Conservation (phyloP, 2,113 vertebrate genomes). For the Connochaetes taurinus region DNA sequence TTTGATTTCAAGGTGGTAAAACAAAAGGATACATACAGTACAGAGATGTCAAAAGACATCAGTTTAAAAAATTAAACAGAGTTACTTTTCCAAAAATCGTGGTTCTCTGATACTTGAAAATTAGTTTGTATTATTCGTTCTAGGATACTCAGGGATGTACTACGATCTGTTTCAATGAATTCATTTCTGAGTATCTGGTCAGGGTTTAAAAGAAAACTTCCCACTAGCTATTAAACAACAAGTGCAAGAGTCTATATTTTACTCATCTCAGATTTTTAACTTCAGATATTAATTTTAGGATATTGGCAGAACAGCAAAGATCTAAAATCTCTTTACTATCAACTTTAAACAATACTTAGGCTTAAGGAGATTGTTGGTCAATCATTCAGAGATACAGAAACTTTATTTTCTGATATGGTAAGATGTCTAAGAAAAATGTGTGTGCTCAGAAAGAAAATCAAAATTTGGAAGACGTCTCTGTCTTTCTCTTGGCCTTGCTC, state of each 20-base stretch:
- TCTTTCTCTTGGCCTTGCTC: not conserved
- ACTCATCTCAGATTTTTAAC: not conserved
- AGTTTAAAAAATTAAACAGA: slow-evolving; percentile 1
- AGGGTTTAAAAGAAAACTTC: not conserved
- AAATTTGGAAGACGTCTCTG: not conserved
- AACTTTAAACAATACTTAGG: not conserved
- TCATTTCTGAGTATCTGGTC: not conserved
- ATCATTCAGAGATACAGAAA: not conserved
- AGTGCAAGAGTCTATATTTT: not conserved
- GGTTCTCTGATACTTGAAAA: not conserved
- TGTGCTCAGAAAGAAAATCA: not conserved
- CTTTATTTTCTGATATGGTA: not conserved
- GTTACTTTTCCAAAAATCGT: slow-evolving; percentile 10
- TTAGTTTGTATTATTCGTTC: not conserved
- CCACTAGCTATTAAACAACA: not conserved
- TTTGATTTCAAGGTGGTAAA: not conserved
- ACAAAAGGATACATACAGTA: not conserved
- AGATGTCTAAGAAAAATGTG: not conserved
- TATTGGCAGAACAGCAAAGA: not conserved
- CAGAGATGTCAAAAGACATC: slow-evolving; percentile 14
- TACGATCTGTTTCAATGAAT: not conserved
- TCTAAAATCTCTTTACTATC: not conserved
- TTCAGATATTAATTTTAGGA: not conserved
- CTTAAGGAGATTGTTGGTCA: not conserved
- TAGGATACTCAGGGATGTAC: not conserved